These are phyloP conservation scores for Sweltsa coloradensis DNA, from an alignment of 1,140 invertebrate genomes.

Conservation along the genomic window DNA sequence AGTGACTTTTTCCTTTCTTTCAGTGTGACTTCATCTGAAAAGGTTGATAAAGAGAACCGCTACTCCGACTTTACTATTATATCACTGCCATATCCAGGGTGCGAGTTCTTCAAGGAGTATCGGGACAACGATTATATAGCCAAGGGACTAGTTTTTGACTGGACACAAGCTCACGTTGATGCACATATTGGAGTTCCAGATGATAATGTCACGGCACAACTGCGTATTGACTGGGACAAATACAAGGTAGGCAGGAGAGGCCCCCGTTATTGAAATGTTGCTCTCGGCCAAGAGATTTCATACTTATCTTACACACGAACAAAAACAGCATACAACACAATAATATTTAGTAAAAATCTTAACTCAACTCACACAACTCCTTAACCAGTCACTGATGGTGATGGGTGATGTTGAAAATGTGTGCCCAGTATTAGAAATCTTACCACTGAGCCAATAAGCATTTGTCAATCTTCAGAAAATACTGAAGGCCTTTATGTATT, in stretches of 20 bases:
- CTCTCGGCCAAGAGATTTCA: constrained; percentile 2
- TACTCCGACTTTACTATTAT: constrained; percentile 65
- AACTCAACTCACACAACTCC: too few relatives aligned
- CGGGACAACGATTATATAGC: constrained; percentile 56
- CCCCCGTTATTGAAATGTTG: too few relatives aligned
- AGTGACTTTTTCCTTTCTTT: constrained; percentile 23
- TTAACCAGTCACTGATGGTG: too few relatives aligned
- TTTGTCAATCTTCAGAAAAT: too few relatives aligned
- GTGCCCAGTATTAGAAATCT: too few relatives aligned
- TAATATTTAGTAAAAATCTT: too few relatives aligned
- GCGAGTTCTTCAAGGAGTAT: constrained; percentile 68
- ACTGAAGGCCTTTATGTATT: too few relatives aligned
- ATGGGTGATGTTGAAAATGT: too few relatives aligned
- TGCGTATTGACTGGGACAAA: constrained; percentile 55
- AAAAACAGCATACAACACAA: too few relatives aligned
- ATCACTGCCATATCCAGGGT: constrained; percentile 71
- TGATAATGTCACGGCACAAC: constrained; percentile 40
- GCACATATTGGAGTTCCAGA: constrained; percentile 56
- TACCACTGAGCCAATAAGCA: too few relatives aligned
- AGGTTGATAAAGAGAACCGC: constrained; percentile 68
- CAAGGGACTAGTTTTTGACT: constrained; percentile 59
- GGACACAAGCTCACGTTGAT: constrained; percentile 63
- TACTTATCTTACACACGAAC: too few relatives aligned
- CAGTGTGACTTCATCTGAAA: constrained; percentile 78
- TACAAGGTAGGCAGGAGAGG: constrained; percentile 60